Conservation (phyloP, 2,888 invertebrate species). For the Andrena marginata region DNA sequence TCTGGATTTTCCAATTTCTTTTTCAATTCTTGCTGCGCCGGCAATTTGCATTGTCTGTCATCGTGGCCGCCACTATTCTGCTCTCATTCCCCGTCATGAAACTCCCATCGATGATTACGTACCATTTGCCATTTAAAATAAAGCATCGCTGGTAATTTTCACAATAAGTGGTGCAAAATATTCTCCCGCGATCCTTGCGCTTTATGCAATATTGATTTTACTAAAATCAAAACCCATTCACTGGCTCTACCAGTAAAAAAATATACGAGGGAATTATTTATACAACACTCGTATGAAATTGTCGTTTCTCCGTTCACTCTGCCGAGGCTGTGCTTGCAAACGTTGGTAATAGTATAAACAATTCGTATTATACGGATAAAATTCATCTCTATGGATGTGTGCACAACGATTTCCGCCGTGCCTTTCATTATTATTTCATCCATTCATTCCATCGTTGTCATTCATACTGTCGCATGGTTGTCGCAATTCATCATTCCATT, state of each 20-base stretch:
- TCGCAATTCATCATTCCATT: slow-evolving; percentile 32
- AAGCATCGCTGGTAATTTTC: background rate
- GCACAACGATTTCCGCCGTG: background rate
- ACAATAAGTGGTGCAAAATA: too few species aligned
- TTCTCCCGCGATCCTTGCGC: too few species aligned
- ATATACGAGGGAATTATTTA: too few species aligned
- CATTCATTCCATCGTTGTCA: background rate
- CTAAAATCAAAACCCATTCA: too few species aligned
- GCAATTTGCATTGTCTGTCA: slow-evolving; percentile 3
- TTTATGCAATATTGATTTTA: too few species aligned
- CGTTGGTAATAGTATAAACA: too few species aligned
- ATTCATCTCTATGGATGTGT: too few species aligned
- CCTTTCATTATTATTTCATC: slow-evolving; percentile 5
- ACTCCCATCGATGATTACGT: background rate
- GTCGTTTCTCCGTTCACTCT: too few species aligned
- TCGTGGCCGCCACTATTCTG: background rate
- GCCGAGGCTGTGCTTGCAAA: too few species aligned
- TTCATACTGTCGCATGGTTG: background rate
- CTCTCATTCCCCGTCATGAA: background rate
- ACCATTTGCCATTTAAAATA: background rate
- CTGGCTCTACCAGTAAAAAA: too few species aligned
- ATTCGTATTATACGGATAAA: too few species aligned
- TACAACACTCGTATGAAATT: too few species aligned
- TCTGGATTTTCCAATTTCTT: slow-evolving; percentile 44
- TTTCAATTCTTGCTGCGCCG: slow-evolving; percentile 15